Conservation (phyloP, 2,888 invertebrate genomes). For the Diaprepes abbreviatus region DNA sequence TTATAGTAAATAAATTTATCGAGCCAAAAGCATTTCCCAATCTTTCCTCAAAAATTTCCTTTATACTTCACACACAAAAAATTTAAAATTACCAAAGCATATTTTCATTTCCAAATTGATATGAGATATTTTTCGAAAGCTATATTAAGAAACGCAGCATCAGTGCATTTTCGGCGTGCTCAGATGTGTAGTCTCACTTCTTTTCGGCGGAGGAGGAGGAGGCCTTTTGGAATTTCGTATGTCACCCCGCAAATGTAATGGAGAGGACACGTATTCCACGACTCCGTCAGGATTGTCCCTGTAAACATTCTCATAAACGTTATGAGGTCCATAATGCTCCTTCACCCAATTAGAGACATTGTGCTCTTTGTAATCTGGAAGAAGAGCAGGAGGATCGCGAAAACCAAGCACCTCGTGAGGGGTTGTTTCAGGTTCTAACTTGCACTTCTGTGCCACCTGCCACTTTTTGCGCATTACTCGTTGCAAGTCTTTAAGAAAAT, state of each 20-base stretch:
- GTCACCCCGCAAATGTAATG: constrained; percentile 57
- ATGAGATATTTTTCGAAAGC: constrained; percentile 45
- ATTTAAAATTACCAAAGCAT: constrained; percentile 1
- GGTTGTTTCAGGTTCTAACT: constrained; percentile 87
- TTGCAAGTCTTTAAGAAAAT: constrained; percentile 90
- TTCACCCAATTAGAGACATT: constrained; percentile 93
- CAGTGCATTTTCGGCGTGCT: constrained; percentile 70
- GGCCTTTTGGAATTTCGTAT: constrained; percentile 73
- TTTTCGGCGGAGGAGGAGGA: constrained; percentile 89
- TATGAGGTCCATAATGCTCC: constrained; percentile 84
- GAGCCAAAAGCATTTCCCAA: too few species aligned
- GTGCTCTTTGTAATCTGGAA: constrained; percentile 83
- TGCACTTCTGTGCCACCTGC: constrained; percentile 94
- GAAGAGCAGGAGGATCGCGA: constrained; percentile 82
- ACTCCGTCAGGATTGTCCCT: constrained; percentile 66
- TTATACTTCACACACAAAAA: too few species aligned
- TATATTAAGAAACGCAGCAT: constrained; percentile 58
- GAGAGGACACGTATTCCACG: constrained; percentile 68
- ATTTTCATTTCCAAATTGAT: constrained; percentile 26
- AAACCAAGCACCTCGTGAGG: constrained; percentile 94
- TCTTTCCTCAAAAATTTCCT: too few species aligned
- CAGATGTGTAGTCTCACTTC: constrained; percentile 89
- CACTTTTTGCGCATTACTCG: constrained; percentile 94
- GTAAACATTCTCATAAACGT: constrained; percentile 84
- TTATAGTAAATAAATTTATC: too few species aligned